Percentiles rank a stretch among this genome's conserved stretches.
These are phyloP conservation scores for Arctocebus calabarensis DNA, from an alignment of 2,797 vertebrate species.

Conservation along the genomic window DNA sequence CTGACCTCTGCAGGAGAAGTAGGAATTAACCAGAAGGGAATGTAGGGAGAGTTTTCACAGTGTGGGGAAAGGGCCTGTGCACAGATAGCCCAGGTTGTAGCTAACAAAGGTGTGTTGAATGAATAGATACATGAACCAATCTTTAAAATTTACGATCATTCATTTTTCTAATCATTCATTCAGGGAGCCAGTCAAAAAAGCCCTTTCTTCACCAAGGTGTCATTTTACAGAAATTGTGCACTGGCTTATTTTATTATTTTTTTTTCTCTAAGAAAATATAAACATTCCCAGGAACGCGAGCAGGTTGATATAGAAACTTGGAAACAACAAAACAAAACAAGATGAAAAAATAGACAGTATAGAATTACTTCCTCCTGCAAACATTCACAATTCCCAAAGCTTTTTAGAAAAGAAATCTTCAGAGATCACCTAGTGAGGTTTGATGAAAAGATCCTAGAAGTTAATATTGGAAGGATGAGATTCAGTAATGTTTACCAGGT, in stretches of 20 bases:
- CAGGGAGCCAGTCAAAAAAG: neutral
- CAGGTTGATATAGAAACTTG: conserved; percentile 66
- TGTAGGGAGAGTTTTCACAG: neutral
- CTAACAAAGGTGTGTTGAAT: neutral
- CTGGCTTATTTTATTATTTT: conserved; percentile 2
- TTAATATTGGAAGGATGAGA: neutral
- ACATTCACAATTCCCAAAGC: neutral
- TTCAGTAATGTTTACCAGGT: neutral
- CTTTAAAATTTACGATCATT: neutral
- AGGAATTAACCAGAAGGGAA: neutral
- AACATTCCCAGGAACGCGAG: neutral
- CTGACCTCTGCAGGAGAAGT: neutral
- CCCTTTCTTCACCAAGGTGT: neutral
- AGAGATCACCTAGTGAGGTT: neutral
- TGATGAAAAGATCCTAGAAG: neutral
- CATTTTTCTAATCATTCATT: conserved; percentile 51
- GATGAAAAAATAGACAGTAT: neutral
- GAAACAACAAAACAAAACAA: conserved; percentile 40
- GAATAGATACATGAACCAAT: neutral
- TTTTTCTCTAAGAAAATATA: conserved; percentile 60
- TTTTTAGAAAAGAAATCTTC: conserved; percentile 48
- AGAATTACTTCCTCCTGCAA: neutral
- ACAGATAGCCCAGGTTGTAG: neutral
- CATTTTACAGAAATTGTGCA: conserved; percentile 18
- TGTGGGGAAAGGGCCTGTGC: neutral